Conservation (phyloP, 2,113 vertebrate species). For the Leucoraja erinaceus region DNA sequence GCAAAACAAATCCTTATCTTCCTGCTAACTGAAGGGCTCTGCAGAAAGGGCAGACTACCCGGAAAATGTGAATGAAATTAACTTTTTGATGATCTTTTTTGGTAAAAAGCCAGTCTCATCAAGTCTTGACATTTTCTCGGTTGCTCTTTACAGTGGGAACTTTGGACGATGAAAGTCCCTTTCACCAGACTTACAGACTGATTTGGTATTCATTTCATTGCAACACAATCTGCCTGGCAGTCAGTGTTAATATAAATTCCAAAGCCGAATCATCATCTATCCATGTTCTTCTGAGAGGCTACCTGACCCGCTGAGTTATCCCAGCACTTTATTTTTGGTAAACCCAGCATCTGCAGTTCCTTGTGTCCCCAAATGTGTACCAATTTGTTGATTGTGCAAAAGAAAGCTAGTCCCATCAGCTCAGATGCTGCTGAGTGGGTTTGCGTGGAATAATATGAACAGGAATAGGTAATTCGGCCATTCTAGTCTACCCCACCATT, state of each 20-base stretch:
- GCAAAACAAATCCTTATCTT: neutral
- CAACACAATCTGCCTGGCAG: neutral
- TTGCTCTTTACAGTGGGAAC: neutral
- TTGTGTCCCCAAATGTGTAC: neutral
- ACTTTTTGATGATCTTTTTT: conserved; percentile 17
- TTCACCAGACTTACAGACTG: neutral
- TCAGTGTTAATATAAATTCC: neutral
- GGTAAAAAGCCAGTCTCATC: neutral
- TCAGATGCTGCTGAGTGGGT: too few species aligned
- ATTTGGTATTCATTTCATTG: neutral
- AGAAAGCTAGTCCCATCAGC: neutral
- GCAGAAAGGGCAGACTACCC: neutral
- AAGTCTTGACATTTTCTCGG: neutral
- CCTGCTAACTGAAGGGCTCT: neutral
- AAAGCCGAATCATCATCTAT: too few species aligned
- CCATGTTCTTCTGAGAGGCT: too few species aligned
- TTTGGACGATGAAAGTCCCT: too few species aligned
- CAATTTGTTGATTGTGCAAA: neutral
- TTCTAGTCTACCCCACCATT: too few species aligned
- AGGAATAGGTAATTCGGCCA: too few species aligned
- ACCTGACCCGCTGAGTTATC: too few species aligned
- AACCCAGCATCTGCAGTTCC: too few species aligned
- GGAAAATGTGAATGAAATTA: conserved; percentile 15
- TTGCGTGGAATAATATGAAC: too few species aligned
- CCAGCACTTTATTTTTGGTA: too few species aligned